A percentile compares a stretch with the other conserved stretches of the same genome.
Evolutionary conservation across 2,888 invertebrate species (phyloP).

Genomic region (Phytoseiulus persimilis): DNA sequence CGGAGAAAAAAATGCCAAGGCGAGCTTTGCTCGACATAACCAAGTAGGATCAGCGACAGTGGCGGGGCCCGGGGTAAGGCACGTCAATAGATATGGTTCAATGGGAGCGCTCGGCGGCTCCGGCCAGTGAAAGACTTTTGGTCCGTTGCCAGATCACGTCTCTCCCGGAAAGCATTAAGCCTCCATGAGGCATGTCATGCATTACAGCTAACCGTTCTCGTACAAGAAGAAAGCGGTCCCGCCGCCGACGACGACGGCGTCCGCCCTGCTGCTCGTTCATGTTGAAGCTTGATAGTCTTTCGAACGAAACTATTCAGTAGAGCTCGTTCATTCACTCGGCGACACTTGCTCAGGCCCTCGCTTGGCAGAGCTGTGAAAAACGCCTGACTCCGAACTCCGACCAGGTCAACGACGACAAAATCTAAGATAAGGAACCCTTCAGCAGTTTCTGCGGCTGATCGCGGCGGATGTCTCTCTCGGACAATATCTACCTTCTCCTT

Average conservation of each 20-base stretch:
- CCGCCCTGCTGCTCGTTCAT: too few relatives aligned
- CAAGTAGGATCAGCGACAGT: background rate
- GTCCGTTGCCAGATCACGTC: background rate
- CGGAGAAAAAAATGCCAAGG: too few relatives aligned
- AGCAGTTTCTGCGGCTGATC: background rate
- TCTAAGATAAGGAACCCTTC: background rate
- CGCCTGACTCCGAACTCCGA: too few relatives aligned
- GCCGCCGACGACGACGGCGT: too few relatives aligned
- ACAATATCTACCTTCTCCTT: slow-evolving; percentile 20
- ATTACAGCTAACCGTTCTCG: background rate
- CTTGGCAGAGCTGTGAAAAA: too few relatives aligned
- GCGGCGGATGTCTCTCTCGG: background rate
- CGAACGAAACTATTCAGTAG: too few relatives aligned
- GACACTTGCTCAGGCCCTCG: too few relatives aligned
- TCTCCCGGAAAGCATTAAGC: background rate
- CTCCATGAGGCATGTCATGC: background rate
- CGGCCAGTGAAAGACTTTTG: background rate
- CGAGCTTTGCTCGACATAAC: too few relatives aligned
- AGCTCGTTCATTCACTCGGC: too few relatives aligned
- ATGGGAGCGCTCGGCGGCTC: background rate
- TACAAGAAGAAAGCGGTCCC: background rate
- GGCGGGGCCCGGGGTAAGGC: background rate
- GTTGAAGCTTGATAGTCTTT: too few relatives aligned
- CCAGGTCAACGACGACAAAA: too few relatives aligned
- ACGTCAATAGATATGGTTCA: background rate